A percentile compares a stretch with the other conserved stretches of the same genome.
These are phyloP conservation scores for Eupelmus urozonus DNA, from an alignment of 2,888 invertebrate species.

Conservation along the genomic window DNA sequence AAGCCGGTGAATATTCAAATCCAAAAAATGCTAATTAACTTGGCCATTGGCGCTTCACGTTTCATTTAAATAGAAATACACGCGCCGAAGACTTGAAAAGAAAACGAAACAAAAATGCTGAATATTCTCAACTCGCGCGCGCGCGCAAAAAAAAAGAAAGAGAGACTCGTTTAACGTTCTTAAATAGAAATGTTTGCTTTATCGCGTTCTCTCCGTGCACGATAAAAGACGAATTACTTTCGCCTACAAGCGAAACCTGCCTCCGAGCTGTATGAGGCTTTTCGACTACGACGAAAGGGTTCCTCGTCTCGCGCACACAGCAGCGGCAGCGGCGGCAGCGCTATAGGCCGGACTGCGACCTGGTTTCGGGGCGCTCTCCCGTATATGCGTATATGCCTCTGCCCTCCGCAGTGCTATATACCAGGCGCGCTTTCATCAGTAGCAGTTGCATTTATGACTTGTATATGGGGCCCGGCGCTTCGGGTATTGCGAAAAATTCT, in stretches of 20 bases:
- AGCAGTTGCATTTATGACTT: neutral
- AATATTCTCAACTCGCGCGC: neutral
- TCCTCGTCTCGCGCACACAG: neutral
- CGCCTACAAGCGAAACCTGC: slow-evolving; percentile 9
- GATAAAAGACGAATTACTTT: slow-evolving; percentile 36
- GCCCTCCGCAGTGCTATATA: neutral
- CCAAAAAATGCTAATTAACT: too few species aligned
- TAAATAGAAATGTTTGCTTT: slow-evolving; percentile 25
- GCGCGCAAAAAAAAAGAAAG: neutral
- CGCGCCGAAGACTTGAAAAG: too few species aligned
- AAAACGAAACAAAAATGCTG: neutral
- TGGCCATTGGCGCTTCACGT: too few species aligned
- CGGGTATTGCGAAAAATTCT: too few species aligned
- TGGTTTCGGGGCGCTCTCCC: neutral
- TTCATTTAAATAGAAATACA: too few species aligned
- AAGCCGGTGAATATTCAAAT: too few species aligned
- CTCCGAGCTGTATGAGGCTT: slow-evolving; percentile 10
- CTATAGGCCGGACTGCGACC: slow-evolving; percentile 1
- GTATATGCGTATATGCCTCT: neutral
- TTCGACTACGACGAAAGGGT: slow-evolving; percentile 1
- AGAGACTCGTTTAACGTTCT: slow-evolving; percentile 29
- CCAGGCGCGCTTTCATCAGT: neutral
- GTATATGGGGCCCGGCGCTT: neutral
- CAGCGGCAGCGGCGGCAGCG: too few species aligned
- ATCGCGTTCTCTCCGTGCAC: neutral